Conservation (phyloP, 2,888 invertebrate species). For the Dromius quadrimaculatus region DNA sequence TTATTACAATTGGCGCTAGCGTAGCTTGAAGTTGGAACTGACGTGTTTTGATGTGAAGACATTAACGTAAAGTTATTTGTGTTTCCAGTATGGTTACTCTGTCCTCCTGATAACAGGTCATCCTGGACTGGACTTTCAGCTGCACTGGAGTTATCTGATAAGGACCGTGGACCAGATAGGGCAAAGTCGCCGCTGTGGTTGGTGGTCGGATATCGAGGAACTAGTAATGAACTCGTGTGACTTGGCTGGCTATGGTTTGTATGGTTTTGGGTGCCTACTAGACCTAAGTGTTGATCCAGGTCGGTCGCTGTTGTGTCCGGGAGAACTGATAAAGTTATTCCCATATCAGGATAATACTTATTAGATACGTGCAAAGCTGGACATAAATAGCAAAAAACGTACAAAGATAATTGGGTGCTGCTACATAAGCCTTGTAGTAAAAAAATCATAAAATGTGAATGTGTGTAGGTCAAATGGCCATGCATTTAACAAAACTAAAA, state of each 20-base stretch:
- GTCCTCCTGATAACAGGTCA: slow-evolving; percentile 76
- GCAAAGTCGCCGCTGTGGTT: slow-evolving; percentile 76
- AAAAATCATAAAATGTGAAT: too few species aligned
- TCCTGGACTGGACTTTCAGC: slow-evolving; percentile 88
- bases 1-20: slow-evolving; percentile 74
- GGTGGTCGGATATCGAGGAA: slow-evolving; percentile 75
- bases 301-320: slow-evolving; percentile 84
- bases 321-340: too few species aligned
- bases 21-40: slow-evolving; percentile 56
- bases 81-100: slow-evolving; percentile 72
- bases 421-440: too few species aligned
- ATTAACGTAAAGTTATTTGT: slow-evolving; percentile 74
- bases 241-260: slow-evolving; percentile 67
- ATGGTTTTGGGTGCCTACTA: slow-evolving; percentile 72
- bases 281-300: slow-evolving; percentile 78
- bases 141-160: slow-evolving; percentile 86
- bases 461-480: too few species aligned
- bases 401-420: too few species aligned
- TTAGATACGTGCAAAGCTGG: too few species aligned
- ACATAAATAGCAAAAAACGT: too few species aligned
- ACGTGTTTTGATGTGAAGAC: slow-evolving; percentile 68
- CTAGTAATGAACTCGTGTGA: slow-evolving; percentile 70
- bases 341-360: too few species aligned
- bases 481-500: too few species aligned
- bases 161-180: slow-evolving; percentile 78